Base-by-base conservation (phyloP, 2,797 vertebrate species). In the Schizothorax lantsangensis region DNA sequence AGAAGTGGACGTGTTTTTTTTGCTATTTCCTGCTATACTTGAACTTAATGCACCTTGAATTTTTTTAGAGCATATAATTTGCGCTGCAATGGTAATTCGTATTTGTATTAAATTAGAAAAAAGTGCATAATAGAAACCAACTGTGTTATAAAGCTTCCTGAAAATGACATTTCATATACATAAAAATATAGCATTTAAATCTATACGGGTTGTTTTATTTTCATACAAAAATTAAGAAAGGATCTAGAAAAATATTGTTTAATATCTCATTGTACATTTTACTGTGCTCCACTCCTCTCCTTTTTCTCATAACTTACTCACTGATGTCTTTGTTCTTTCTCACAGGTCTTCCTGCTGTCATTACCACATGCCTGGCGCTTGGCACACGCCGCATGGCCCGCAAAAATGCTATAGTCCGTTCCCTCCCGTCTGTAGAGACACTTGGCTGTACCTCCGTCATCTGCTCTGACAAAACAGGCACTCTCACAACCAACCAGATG, bases 401-500 rank as follows among this genome's bases (percentile, higher is more conserved):
- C 49, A 96, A 96, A 89, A 96, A 96, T 2, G 95, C 95, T 69
- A 96, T 96, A 0, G 95, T 96, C 17, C 95, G 95, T 85, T 95
- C 95, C 49, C 91, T 96, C 75, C 96, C 96, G 0, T 96, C 96
- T 4, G 96, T 96, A 83, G 96, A 96, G 91, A 96, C 96, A 0
- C 91, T 96, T 86, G 95, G 95, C 1, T 96, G 95, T 88, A 96
- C 96, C 12, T 96, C 95, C 0, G 95, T 96, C 6, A 96, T 96
- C 89, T 96, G 95, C 90, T 96, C 95, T 0, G 95, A 96, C 92
- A 96, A 96, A 91, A 96, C 95, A 0, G 95, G 95, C 85, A 96
- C 95, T 4, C 93, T 96, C 47, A 96, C 95, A 47, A 96, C 95
- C 83, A 96, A 96, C 87, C 95, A 96, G 94, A 96, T 96, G 95